Evolutionary conservation across 2,113 vertebrate species (phyloP).

Genomic region (Chloropsis cyanopogon): DNA sequence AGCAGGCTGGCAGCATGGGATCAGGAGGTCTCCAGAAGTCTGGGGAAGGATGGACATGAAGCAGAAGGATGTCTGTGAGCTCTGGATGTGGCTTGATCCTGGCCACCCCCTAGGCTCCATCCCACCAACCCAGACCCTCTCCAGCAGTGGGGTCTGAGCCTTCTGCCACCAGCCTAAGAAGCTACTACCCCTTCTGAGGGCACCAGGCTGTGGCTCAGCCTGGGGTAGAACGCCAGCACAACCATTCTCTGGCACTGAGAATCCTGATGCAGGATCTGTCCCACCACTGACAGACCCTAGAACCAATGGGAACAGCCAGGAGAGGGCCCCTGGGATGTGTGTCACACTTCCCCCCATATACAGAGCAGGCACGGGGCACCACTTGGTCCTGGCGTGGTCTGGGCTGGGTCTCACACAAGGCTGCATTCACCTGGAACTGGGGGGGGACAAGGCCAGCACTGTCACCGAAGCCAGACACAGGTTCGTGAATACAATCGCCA

Average conservation of each 20-base stretch:
- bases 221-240: background rate
- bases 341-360: background rate
- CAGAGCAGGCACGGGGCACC: fast-evolving
- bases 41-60: background rate
- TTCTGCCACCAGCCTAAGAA: background rate
- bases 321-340: background rate
- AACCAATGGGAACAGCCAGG: background rate
- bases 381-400: fast-evolving
- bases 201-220: fast-evolving
- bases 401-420: background rate
- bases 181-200: background rate
- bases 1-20: background rate
- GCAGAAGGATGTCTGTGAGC: background rate
- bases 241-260: background rate
- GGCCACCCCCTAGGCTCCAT: fast-evolving
- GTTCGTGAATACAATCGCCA: background rate
- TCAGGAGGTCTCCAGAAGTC: background rate
- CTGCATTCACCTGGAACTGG: background rate
- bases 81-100: background rate
- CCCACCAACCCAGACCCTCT: background rate
- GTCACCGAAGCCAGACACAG: background rate
- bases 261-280: background rate
- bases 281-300: background rate
- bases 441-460: background rate
- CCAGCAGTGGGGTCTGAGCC: background rate